Evolutionary conservation across 2,888 invertebrate genomes (phyloP).

Genomic region (Zele albiditarsus): DNA sequence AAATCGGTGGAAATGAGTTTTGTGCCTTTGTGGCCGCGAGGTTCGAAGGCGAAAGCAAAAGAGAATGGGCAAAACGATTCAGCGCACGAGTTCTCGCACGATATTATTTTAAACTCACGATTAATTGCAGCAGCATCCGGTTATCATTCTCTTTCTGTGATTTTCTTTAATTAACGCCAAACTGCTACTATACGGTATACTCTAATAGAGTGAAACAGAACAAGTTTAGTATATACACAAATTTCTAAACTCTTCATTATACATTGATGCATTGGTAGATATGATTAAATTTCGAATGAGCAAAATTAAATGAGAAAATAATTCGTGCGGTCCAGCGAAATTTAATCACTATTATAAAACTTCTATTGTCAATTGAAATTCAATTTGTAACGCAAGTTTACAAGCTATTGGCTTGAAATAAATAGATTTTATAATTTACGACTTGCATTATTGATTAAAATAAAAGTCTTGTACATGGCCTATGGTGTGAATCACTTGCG

Average conservation of each 20-base stretch:
- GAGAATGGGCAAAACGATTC: neutral
- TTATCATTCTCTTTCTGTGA: neutral
- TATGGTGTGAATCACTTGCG: neutral
- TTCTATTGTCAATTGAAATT: neutral
- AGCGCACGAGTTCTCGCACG: neutral
- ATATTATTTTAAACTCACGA: neutral
- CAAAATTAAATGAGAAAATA: neutral
- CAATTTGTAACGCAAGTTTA: neutral
- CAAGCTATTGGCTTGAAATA: no score
- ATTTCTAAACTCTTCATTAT: no score
- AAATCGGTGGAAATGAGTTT: slow-evolving; percentile 35
- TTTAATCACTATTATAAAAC: neutral
- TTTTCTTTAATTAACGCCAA: slow-evolving; percentile 18
- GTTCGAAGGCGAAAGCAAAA: neutral
- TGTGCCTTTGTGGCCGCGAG: slow-evolving; percentile 8
- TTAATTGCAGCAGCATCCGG: slow-evolving; percentile 13
- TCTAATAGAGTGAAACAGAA: neutral
- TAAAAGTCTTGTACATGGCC: neutral
- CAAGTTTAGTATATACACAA: neutral
- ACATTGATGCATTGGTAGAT: no score
- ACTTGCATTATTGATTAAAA: neutral
- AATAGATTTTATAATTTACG: no score
- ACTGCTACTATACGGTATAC: neutral
- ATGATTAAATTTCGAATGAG: neutral
- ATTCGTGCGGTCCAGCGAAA: neutral